Base-by-base conservation (phyloP, 2,888 invertebrate genomes). In the Tuberolachnus salignus region DNA sequence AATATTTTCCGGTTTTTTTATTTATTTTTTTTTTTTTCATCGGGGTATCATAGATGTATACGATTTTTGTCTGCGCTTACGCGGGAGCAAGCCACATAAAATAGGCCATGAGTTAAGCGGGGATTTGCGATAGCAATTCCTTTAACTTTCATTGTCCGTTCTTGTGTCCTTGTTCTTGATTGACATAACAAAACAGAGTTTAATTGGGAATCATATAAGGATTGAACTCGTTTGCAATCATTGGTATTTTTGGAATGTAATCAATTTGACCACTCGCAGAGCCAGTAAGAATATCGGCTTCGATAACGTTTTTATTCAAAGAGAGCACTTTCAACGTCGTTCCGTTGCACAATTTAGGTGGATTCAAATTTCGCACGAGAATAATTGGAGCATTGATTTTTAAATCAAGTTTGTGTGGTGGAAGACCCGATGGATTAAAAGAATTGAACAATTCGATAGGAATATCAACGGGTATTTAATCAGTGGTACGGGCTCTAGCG, bases 331-430 rank as follows among this genome's bases (percentile, higher is more conserved):
- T 64, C 26, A 44, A 44, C 8, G 21, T 64, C 2, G 11, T 57
- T 13, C 23, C 57, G 14, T 19, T 55, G 21, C 55, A 55, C 14
- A 21, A 55, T 55, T 55, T 55, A 1, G 55, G 55, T 9, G 55
- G 23, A 23, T 57, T 57, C 23, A 64, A 63, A 63, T 63, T 63
- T 42, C 42, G 4, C 19, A 63, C 8, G 3, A 42, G 19, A 63
- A 63, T 63, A 16, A 57, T 57, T 42, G 61, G 42, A 13, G n/a
- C 42, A 42, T n/a, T n/a, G n/a, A n/a, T 61, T 61, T 61, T 61
- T 42, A 61, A 61, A 42, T 61, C n/a, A 42, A 61, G n/a, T 42
- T 61, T 61, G 14, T 61, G 42, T 61, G 42, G 1, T 8, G 61
- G 42, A 1, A 42, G n/a, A 14, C 42, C 42, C n/a, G n/a, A 61